A percentile compares a stretch with the other conserved stretches of the same genome.
Conservation (phyloP, 2,888 invertebrate genomes). For the Alcis repandata region DNA sequence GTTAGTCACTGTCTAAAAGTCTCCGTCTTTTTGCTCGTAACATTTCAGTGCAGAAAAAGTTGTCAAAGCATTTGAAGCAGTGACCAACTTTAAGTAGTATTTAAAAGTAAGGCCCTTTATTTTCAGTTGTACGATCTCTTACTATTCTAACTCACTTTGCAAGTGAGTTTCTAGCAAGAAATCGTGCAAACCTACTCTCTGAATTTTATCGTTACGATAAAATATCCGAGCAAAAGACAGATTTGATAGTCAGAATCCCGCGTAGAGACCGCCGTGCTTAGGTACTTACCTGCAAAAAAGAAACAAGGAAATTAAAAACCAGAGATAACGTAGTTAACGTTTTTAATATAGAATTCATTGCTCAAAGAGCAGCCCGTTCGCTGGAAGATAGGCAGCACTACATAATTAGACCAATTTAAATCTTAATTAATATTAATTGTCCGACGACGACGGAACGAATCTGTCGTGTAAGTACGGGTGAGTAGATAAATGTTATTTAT, state of each 20-base stretch:
- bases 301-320: slow-evolving; percentile 26
- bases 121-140: not conserved
- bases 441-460: slow-evolving; percentile 84
- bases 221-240: too few species aligned
- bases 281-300: slow-evolving; percentile 58
- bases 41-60: too few species aligned
- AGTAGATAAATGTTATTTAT: slow-evolving; percentile 41
- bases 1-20: too few species aligned
- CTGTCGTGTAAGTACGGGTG: slow-evolving; percentile 80
- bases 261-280: too few species aligned
- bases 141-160: not conserved
- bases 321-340: slow-evolving; percentile 27
- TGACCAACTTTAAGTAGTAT: too few species aligned
- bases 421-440: slow-evolving; percentile 87
- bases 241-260: not conserved
- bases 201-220: too few species aligned
- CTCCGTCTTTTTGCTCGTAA: too few species aligned
- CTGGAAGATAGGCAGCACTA: slow-evolving; percentile 80
- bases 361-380: slow-evolving; percentile 70
- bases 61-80: too few species aligned
- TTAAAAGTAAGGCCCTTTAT: too few species aligned
- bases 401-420: slow-evolving; percentile 87
- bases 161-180: too few species aligned
- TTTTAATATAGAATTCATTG: slow-evolving; percentile 61
- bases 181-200: too few species aligned